Base-by-base conservation (phyloP, 2,797 vertebrate species). In the Sebastes melanostomus region DNA sequence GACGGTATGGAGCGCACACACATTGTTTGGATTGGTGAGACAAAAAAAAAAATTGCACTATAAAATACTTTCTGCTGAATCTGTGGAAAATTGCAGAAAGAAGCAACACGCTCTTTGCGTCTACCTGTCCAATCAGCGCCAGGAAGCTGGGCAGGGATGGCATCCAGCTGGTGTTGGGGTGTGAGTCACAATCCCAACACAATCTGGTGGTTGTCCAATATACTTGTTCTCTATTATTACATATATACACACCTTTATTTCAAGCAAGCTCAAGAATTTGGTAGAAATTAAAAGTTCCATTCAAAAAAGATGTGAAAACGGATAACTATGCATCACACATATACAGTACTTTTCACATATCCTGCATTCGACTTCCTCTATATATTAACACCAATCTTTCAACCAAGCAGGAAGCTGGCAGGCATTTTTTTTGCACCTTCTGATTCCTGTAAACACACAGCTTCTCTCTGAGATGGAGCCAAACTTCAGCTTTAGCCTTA, bases 21-120 rank as follows among this genome's bases (percentile, higher is more conserved):
- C 89, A 88, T 90, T 89, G 85, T 91, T 93, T 90, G 82, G 90
- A 89, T 83, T 86, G 90, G 85, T 89, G 86, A 90, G 80, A 91
- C 82, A 89, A 89, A 93, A 90, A 90, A 63, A 63, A 65, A 42
- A 52, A 52, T 20, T 78, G 89, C 86, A 82, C 91, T 70, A 92
- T 95, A 93, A 95, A 95, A 93, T 87, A 65, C 80, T 91, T 94
- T 93, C 88, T 94, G 95, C 93, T 94, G 94, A 95, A 93, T 89
- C 81, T 84, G 90, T 94, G 94, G 95, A 95, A 95, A 95, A 88
- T 84, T 82, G 84, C 3, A 18, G 77, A 80, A 78, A 82, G 82
- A 78, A 82, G 84, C 83, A 91, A 87, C 82, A 67, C 22, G 12
- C 69, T 85, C 73, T 84, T 85, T 72, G 67, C 77, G 52, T 90